Percentiles rank a stretch among this genome's conserved stretches.
These are phyloP conservation scores for Anhinga rufa DNA, from an alignment of 2,113 vertebrate genomes.

Conservation along the genomic window DNA sequence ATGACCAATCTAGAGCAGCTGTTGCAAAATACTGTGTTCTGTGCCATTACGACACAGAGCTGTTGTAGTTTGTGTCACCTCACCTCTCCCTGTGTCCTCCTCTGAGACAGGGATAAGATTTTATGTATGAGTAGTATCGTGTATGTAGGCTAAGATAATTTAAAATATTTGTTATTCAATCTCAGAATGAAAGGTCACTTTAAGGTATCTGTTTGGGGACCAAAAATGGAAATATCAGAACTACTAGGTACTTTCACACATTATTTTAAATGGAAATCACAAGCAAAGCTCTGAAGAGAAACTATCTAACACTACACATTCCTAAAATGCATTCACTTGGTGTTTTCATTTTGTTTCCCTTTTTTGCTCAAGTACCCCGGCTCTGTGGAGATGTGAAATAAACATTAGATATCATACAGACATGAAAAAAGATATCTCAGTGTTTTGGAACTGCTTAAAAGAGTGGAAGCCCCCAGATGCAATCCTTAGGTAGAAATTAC, in stretches of 20 bases:
- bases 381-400: neutral
- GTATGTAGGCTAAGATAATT: neutral
- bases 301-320: neutral
- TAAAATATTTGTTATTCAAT: neutral
- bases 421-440: neutral
- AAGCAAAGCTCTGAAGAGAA: neutral
- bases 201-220: neutral
- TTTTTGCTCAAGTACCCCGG: neutral
- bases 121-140: neutral
- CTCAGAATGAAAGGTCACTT: neutral
- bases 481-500: slow-evolving; percentile 28
- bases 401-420: slow-evolving; percentile 18
- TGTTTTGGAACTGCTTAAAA: slow-evolving; percentile 27
- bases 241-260: neutral
- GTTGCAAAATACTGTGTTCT: neutral
- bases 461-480: neutral
- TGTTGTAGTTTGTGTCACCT: neutral
- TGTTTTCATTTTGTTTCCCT: neutral
- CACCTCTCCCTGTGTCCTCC: accelerated
- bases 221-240: neutral
- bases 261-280: neutral
- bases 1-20: neutral
- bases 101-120: neutral
- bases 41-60: neutral
- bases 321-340: neutral